Percentiles rank a stretch among this genome's conserved stretches.
Evolutionary conservation across 2,888 invertebrate genomes (phyloP).

Genomic region (Lamellibrachia satsuma): DNA sequence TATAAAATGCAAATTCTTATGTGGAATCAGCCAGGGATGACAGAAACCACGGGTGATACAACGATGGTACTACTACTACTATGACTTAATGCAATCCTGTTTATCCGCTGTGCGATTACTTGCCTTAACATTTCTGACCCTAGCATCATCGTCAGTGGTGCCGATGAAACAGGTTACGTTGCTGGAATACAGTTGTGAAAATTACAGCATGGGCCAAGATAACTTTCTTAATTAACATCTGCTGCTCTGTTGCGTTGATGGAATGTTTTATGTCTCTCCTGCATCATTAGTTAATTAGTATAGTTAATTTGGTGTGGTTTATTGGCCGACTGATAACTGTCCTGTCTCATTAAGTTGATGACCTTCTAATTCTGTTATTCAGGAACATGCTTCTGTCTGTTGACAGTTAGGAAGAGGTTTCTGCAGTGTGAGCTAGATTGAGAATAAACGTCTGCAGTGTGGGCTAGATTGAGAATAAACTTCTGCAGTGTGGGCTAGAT

Average conservation of each 20-base stretch:
- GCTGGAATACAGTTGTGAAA: not conserved
- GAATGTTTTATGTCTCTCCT: not conserved
- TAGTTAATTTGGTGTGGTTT: not conserved
- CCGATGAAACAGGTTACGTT: not conserved
- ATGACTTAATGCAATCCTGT: not conserved
- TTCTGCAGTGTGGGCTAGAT: not conserved
- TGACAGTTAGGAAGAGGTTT: not conserved
- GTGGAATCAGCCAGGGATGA: not conserved
- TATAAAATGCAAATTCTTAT: not conserved
- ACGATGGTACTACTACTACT: not conserved
- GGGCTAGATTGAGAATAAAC: too few relatives aligned
- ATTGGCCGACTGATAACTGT: not conserved
- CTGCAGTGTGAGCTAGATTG: not conserved
- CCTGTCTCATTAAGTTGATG: not conserved
- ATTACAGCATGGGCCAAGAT: not conserved
- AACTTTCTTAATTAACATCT: not conserved
- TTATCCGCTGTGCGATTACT: not conserved
- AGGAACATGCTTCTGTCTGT: not conserved
- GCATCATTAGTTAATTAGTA: conserved; percentile 10
- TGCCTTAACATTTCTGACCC: conserved; percentile 4
- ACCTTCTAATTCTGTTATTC: not conserved
- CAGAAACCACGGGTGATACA: not conserved
- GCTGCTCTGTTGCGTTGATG: not conserved
- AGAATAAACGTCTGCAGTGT: not conserved
- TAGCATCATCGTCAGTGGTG: not conserved